Evolutionary conservation across 2,888 invertebrate species (phyloP).

Genomic region (Minunthozetes semirufus): DNA sequence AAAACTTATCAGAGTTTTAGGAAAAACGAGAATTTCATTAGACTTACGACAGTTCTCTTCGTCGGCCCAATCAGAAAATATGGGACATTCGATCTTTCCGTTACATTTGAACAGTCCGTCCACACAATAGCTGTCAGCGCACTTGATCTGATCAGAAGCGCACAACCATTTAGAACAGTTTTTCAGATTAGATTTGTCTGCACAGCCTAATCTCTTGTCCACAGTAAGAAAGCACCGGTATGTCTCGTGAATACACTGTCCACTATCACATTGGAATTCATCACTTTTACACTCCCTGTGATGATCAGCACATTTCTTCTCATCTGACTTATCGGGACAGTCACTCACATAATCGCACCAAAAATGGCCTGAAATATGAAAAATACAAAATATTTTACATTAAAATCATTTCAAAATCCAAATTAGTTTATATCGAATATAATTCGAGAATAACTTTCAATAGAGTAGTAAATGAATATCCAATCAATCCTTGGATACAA

Average conservation of each 20-base stretch:
- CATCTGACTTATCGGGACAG: conserved; percentile 52
- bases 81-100: conserved; percentile 48
- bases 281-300: conserved; percentile 38
- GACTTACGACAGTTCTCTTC: conserved; percentile 48
- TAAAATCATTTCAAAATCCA: too few relatives aligned
- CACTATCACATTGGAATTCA: conserved; percentile 47
- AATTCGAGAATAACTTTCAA: too few relatives aligned
- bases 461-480: too few relatives aligned
- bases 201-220: conserved; percentile 46
- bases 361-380: conserved; percentile 40
- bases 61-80: conserved; percentile 48
- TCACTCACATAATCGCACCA: conserved; percentile 51
- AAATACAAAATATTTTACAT: too few relatives aligned
- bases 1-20: background rate
- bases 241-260: conserved; percentile 47
- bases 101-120: conserved; percentile 49
- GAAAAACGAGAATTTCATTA: background rate
- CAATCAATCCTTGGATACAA: too few relatives aligned
- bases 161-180: conserved; percentile 45
- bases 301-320: conserved; percentile 48
- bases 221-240: conserved; percentile 45
- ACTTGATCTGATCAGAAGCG: conserved; percentile 41
- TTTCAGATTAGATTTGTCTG: conserved; percentile 49
- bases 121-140: conserved; percentile 51
- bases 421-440: too few relatives aligned